Conservation (phyloP, 2,797 vertebrate genomes). For the Gadopsis bispinosus region DNA sequence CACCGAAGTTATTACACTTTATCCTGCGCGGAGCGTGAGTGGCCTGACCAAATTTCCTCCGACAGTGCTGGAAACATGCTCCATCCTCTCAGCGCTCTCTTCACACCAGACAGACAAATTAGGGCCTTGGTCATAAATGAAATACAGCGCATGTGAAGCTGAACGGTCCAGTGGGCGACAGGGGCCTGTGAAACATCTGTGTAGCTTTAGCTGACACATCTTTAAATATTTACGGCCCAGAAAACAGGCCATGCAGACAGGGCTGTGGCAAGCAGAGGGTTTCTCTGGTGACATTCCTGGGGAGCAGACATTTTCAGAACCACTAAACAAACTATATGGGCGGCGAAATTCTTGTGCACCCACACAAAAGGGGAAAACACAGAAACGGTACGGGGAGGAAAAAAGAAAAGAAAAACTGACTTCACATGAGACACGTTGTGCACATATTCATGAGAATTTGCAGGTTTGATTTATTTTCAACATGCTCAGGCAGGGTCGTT, state of each 20-base stretch:
- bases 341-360: constrained; percentile 2
- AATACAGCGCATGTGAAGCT: constrained; percentile 32
- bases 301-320: constrained; percentile 38
- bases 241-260: constrained; percentile 46
- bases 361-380: constrained; percentile 16
- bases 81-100: constrained; percentile 20
- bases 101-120: constrained; percentile 38
- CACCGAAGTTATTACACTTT: background rate
- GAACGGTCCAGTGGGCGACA: constrained; percentile 3
- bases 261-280: constrained; percentile 10
- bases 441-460: background rate
- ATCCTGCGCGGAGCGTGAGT: too few relatives aligned
- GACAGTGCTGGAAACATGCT: background rate
- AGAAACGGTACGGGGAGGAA: background rate
- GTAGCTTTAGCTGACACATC: constrained; percentile 49
- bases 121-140: constrained; percentile 48
- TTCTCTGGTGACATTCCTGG: background rate
- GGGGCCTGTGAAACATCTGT: constrained; percentile 32
- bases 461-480: constrained; percentile 35
- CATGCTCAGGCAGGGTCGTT: constrained; percentile 69
- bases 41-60: background rate
- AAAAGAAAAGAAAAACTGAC: too few relatives aligned
- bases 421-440: background rate
- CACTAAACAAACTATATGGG: constrained; percentile 19
- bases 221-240: constrained; percentile 65